A percentile compares a stretch with the other conserved stretches of the same genome.
Evolutionary conservation across 2,797 vertebrate genomes (phyloP).

Genomic region (Lophotriccus pileatus): DNA sequence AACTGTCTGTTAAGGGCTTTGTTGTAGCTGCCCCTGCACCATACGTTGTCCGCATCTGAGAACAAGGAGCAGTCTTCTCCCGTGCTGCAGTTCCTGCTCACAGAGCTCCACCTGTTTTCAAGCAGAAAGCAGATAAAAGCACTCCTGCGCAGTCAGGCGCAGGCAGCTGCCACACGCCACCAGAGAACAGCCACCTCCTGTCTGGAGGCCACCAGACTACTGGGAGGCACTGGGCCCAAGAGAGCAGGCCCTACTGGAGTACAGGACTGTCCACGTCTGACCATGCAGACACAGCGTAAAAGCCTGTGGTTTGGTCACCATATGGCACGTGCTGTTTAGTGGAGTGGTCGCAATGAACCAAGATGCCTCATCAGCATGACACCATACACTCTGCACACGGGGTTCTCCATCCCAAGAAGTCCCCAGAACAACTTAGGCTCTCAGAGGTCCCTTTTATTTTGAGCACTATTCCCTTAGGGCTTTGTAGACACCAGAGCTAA

Average conservation of each 20-base stretch:
- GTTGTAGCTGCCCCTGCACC: not conserved
- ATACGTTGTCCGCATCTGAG: not conserved
- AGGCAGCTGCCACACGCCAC: not conserved
- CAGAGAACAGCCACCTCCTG: not conserved
- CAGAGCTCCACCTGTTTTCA: not conserved
- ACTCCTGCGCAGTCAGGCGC: accelerated
- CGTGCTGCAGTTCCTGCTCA: accelerated
- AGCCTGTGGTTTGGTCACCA: not conserved
- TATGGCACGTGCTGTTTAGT: accelerated
- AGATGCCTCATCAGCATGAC: accelerated
- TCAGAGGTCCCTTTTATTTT: not conserved
- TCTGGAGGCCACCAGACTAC: not conserved
- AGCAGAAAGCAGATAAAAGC: not conserved
- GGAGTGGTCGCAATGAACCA: accelerated
- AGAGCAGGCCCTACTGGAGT: not conserved
- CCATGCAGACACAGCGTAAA: accelerated
- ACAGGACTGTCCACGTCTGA: not conserved
- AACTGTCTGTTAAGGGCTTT: not conserved
- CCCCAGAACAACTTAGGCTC: not conserved
- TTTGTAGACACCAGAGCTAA: not conserved
- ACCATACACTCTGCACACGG: accelerated
- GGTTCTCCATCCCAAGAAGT: not conserved
- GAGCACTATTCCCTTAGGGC: not conserved
- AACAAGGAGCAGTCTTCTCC: not conserved
- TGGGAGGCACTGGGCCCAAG: not conserved